These are phyloP conservation scores for Semotilus atromaculatus DNA, from an alignment of 2,797 vertebrate species.

Conservation along the genomic window DNA sequence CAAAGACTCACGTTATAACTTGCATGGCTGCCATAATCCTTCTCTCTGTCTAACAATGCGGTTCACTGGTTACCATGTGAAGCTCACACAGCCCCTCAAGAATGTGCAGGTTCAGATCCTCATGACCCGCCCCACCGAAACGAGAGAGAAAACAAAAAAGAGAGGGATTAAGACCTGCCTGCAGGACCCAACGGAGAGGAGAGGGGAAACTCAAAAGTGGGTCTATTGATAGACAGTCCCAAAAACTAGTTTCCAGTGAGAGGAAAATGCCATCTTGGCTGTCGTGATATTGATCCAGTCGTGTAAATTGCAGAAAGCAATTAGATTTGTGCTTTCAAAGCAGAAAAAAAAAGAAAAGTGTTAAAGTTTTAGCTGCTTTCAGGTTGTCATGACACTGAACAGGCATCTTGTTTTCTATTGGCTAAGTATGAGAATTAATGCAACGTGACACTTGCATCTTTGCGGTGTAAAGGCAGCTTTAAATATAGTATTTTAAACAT, in stretches of 20 bases:
- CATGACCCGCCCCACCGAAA: conserved; percentile 74
- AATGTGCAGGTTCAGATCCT: conserved; percentile 91
- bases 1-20: conserved; percentile 93
- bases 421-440: neutral
- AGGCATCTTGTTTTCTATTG: conserved; percentile 3
- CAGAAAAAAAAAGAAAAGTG: conserved; percentile 1
- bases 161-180: conserved; percentile 57
- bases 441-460: neutral
- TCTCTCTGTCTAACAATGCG: conserved; percentile 93
- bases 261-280: conserved; percentile 31
- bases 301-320: conserved; percentile 43
- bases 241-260: conserved; percentile 22
- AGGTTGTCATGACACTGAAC: neutral
- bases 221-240: conserved; percentile 46
- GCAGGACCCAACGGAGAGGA: conserved; percentile 39
- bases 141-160: conserved; percentile 53
- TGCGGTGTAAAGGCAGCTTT: neutral
- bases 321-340: conserved; percentile 1
- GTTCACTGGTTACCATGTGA: conserved; percentile 93
- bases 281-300: conserved; percentile 34
- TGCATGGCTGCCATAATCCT: conserved; percentile 91
- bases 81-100: conserved; percentile 88
- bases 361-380: neutral
- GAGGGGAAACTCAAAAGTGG: conserved; percentile 47
- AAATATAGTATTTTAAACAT: too few relatives aligned